Conservation (phyloP, 2,113 vertebrate genomes). For the Neolamprologus caudopunctatus region DNA sequence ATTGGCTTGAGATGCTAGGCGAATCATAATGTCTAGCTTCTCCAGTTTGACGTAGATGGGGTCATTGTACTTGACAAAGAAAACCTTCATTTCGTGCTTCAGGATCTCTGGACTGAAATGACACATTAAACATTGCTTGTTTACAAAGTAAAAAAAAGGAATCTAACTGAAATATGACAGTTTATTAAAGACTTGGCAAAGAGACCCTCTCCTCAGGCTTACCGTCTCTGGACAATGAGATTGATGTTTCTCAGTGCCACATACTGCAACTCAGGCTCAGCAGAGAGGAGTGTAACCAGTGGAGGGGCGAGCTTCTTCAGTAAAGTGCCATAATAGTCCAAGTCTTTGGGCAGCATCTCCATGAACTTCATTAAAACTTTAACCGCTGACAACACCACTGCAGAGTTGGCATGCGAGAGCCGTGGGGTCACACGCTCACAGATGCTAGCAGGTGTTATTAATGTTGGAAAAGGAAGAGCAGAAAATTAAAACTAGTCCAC, state of each 20-base stretch:
- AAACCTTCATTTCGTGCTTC: constrained; percentile 99
- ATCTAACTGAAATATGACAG: neutral
- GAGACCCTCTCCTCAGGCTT: neutral
- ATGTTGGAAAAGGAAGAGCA: neutral
- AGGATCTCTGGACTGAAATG: constrained; percentile 86
- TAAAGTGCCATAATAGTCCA: constrained; percentile 94
- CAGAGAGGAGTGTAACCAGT: constrained; percentile 90
- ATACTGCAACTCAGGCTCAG: constrained; percentile 94
- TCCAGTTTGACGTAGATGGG: constrained; percentile 98
- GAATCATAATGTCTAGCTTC: constrained; percentile 99
- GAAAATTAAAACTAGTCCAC: neutral
- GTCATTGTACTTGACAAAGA: constrained; percentile 99
- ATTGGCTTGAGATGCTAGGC: constrained; percentile 95
- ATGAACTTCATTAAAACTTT: constrained; percentile 99
- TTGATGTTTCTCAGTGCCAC: constrained; percentile 98
- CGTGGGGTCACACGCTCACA: constrained; percentile 94
- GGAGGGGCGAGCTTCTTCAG: constrained; percentile 97
- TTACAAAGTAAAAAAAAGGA: neutral
- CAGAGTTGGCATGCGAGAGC: constrained; percentile 96
- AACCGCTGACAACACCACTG: constrained; percentile 92
- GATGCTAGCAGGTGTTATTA: constrained; percentile 70
- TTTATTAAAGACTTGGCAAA: neutral
- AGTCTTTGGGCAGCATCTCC: constrained; percentile 96
- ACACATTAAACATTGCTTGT: neutral
- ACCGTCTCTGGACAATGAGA: constrained; percentile 98